Evolutionary conservation across 2,888 invertebrate species (phyloP).

Genomic region (Notodonta dromedarius): DNA sequence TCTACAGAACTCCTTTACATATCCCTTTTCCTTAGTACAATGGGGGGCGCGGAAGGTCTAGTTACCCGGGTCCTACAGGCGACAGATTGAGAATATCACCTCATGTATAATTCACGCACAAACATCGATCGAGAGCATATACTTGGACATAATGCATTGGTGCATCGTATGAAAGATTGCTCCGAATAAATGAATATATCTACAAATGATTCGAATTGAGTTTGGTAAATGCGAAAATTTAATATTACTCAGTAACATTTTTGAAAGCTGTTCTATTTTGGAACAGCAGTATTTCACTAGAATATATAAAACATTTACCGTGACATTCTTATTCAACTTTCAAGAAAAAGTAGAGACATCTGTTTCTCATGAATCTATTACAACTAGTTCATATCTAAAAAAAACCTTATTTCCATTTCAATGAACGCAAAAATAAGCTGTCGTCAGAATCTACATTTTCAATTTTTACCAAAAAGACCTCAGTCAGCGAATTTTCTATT

Average conservation of each 20-base stretch:
- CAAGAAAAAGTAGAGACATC: neutral
- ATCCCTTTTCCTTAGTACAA: neutral
- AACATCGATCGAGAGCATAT: slow-evolving; percentile 63
- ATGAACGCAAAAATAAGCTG: neutral
- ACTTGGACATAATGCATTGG: slow-evolving; percentile 60
- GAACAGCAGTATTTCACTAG: too few relatives aligned
- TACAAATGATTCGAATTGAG: slow-evolving; percentile 7
- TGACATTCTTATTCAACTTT: neutral
- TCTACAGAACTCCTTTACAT: neutral
- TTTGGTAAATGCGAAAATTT: neutral
- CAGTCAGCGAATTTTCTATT: slow-evolving; percentile 1
- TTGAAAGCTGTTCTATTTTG: too few relatives aligned
- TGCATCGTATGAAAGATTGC: slow-evolving; percentile 58
- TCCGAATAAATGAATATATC: slow-evolving; percentile 69
- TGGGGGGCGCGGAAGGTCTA: slow-evolving; percentile 35
- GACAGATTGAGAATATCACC: slow-evolving; percentile 76
- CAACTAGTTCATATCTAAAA: slow-evolving; percentile 3
- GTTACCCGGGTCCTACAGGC: slow-evolving; percentile 50
- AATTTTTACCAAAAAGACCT: neutral
- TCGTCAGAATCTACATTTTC: slow-evolving; percentile 1
- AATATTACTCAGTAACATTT: too few relatives aligned
- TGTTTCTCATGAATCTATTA: neutral
- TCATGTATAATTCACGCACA: slow-evolving; percentile 77
- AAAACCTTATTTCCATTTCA: slow-evolving; percentile 1
- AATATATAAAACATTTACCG: too few relatives aligned